Conservation (phyloP, 92 coral and sea anemone genomes). For the Diadumene lineata region DNA sequence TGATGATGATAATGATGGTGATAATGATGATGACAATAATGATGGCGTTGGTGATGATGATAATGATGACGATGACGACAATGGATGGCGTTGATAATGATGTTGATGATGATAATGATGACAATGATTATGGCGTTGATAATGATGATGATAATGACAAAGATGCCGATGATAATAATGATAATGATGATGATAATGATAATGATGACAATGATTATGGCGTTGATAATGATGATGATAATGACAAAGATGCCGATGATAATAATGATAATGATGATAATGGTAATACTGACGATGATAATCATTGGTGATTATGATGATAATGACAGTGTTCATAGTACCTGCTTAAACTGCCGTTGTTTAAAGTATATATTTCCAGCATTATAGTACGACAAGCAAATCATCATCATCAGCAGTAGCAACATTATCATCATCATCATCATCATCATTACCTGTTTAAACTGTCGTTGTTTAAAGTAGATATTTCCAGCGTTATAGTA, state of each 20-base stretch:
- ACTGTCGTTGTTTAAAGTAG: conserved; percentile 94
- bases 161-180: neutral
- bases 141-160: neutral
- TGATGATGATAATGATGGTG: neutral
- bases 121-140: neutral
- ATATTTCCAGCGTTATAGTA: conserved; percentile 96
- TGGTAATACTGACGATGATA: neutral
- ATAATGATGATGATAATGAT: neutral
- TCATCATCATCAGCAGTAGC: no score
- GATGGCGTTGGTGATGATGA: neutral
- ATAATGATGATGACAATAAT: neutral
- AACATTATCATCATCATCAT: no score
- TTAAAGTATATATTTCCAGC: conserved; percentile 96
- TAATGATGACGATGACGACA: neutral
- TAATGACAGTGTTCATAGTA: neutral
- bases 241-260: neutral
- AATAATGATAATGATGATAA: neutral
- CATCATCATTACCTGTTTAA: conserved; percentile 78
- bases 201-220: neutral
- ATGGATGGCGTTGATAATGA: neutral
- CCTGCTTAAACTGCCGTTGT: conserved; percentile 96
- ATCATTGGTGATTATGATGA: neutral
- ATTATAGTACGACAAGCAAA: conserved; percentile 90
- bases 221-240: neutral
- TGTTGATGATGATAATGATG: neutral